Evolutionary conservation across 2,797 vertebrate species (phyloP).

Genomic region (Notoglanidium macrostoma): DNA sequence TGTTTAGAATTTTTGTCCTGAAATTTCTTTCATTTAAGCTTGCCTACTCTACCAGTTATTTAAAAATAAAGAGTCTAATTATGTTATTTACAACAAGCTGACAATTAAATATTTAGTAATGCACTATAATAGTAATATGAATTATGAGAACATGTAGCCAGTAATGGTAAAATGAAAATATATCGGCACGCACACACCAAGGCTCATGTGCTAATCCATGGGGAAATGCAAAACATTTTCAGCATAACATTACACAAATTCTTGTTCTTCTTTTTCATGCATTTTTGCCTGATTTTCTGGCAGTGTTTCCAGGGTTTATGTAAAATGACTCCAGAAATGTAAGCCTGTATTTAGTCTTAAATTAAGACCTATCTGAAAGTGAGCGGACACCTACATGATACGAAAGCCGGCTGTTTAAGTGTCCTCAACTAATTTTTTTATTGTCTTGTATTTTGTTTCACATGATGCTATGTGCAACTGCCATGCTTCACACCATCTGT

Average conservation of each 20-base stretch:
- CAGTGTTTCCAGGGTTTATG: not conserved
- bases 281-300: not conserved
- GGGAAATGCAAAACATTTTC: not conserved
- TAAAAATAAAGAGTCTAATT: not conserved
- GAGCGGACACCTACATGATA: not conserved
- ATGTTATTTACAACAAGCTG: not conserved
- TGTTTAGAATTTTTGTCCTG: not conserved
- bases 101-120: not conserved
- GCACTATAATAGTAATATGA: not conserved
- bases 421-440: not conserved
- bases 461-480: conserved; percentile 28
- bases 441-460: conserved; percentile 38
- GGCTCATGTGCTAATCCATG: not conserved
- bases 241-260: too few relatives aligned
- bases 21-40: not conserved
- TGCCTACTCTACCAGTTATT: not conserved
- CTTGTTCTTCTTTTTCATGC: not conserved
- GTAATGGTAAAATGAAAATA: not conserved
- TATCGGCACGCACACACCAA: not conserved
- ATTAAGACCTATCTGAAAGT: not conserved
- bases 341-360: not conserved
- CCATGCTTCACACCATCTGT: conserved; percentile 25
- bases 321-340: not conserved
- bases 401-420: conserved; percentile 1
- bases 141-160: not conserved